Evolutionary conservation across 2,113 vertebrate species (phyloP).

Genomic region (Dicentrarchus labrax): DNA sequence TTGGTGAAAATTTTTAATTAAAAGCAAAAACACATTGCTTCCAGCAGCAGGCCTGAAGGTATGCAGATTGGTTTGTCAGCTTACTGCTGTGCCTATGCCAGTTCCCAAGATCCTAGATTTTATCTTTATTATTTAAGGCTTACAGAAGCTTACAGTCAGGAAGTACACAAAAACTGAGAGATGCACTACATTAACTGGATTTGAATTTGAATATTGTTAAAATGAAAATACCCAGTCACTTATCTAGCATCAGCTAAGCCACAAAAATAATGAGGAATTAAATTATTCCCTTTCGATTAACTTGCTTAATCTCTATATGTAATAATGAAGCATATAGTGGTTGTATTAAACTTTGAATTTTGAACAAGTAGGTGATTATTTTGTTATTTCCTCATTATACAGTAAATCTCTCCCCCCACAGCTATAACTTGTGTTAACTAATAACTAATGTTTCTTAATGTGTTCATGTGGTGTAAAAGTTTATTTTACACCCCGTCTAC

Average conservation of each 20-base stretch:
- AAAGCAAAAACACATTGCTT: conserved; percentile 4
- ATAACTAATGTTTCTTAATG: not conserved
- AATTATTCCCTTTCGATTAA: conserved; percentile 12
- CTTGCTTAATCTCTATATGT: not conserved
- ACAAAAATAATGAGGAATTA: conserved; percentile 3
- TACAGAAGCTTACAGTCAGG: conserved; percentile 15
- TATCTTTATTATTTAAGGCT: conserved; percentile 24
- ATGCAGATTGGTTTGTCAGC: conserved; percentile 11
- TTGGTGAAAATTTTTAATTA: not conserved
- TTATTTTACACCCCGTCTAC: not conserved
- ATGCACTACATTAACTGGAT: conserved; percentile 10
- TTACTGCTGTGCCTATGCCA: not conserved
- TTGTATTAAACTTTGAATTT: not conserved
- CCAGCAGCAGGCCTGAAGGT: not conserved
- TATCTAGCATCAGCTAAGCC: conserved; percentile 7
- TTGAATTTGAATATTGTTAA: conserved; percentile 9
- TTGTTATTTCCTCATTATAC: no score
- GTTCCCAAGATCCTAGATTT: not conserved
- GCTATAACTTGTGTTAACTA: no score
- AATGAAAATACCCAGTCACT: not conserved
- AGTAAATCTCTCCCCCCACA: no score
- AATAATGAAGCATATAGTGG: not conserved
- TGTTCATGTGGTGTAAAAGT: not conserved
- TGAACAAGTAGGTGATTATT: conserved; percentile 2
- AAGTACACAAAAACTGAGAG: conserved; percentile 3